These are phyloP conservation scores for Sclerurus mexicanus DNA, from an alignment of 2,113 vertebrate genomes.

Conservation along the genomic window DNA sequence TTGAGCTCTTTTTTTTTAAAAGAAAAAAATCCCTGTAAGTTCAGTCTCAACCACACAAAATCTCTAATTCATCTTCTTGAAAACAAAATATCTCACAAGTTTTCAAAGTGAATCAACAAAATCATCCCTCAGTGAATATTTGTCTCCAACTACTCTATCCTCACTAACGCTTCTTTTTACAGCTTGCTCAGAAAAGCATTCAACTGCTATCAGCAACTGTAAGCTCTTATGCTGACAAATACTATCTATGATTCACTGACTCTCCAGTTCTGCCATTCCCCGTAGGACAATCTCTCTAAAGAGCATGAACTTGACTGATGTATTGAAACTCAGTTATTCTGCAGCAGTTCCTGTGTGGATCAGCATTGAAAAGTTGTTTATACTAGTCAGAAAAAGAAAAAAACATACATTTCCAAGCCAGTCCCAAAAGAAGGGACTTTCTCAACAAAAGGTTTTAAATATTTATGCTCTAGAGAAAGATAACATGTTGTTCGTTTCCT, in stretches of 20 bases:
- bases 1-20: neutral
- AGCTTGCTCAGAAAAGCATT: conserved; percentile 7
- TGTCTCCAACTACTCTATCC: neutral
- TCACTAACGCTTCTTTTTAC: neutral
- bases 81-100: neutral
- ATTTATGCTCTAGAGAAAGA: neutral
- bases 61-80: neutral
- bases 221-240: conserved; percentile 42
- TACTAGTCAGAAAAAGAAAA: neutral
- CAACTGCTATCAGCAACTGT: neutral
- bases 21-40: rapidly evolving
- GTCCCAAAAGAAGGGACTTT: neutral
- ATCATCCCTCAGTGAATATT: neutral
- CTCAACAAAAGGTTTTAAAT: neutral
- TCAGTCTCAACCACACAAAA: neutral
- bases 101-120: neutral
- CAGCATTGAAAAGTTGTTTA: neutral
- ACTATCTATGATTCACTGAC: conserved; percentile 18
- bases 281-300: conserved; percentile 12
- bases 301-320: conserved; percentile 19
- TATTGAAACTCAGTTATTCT: conserved; percentile 3
- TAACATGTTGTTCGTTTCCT: conserved; percentile 6
- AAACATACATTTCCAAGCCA: neutral
- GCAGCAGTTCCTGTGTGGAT: neutral
- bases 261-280: conserved; percentile 7